Base-by-base conservation (phyloP, 2,113 vertebrate genomes). In the Toxotes jaculatrix region DNA sequence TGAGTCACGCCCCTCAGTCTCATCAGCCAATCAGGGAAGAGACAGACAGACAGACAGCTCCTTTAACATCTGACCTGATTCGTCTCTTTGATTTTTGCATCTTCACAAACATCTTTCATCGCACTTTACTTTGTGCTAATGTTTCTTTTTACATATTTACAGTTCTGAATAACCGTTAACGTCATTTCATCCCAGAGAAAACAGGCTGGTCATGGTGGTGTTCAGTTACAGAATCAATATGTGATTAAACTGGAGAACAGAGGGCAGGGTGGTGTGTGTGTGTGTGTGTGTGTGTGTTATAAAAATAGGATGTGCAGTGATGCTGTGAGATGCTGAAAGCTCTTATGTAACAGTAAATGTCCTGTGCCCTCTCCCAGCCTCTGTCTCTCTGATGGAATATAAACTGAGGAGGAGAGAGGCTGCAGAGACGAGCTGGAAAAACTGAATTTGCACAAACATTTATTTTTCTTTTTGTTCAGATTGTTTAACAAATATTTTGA, bases 231-330 rank as follows among this genome's bases (percentile, higher is more conserved):
- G 67, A 68, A 57, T 77, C 71, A 51, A 82, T 67, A n/a, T 7
- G 70, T 67, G 64, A 86, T 71, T 82, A 70, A 77, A 79, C 13
- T 14, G 42, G 56, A 8, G 5, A 4, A 11, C 19, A 47, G 64
- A 61, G 11, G 45, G 10, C 43, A 31, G 12, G n/a, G 2, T 6
- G 17, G 36, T 27, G 61, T 49, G 81, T 40, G 21, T 32, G 49
- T 69, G 8, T 27, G 51, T 21, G 32, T 63, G 49, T 63, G 72
- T 40, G 64, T 13, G 27, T n/a, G 80, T 47, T 53, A 21, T 74
- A 70, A 77, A 71, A 71, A 78, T 55, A 83, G 75, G 69, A 32
- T 14, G 19, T 45, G 45, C 45, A 19, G 64, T 31, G 62, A 60
- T 34, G 51, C 55, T 55, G 63, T 4, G 75, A 45, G 34, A 70